Evolutionary conservation across 2,888 invertebrate species (phyloP).

Genomic region (Oscheius sp.): DNA sequence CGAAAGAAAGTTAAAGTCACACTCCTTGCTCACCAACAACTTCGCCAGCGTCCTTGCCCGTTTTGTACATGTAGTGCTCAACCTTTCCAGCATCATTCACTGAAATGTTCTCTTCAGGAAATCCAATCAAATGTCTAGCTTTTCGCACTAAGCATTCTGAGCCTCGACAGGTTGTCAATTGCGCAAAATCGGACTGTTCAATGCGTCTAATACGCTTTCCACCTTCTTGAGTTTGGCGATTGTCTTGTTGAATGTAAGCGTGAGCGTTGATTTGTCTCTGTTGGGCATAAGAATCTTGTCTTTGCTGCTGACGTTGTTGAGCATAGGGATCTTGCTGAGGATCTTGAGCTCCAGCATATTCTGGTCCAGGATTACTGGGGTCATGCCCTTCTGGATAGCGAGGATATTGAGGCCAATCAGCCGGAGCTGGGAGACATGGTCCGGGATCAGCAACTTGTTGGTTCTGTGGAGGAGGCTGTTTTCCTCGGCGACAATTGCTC

Average conservation of each 20-base stretch:
- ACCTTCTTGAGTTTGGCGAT: slow-evolving; percentile 33
- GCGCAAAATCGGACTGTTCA: slow-evolving; percentile 15
- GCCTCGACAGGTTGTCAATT: neutral
- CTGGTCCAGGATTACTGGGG: slow-evolving; percentile 15
- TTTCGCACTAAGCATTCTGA: neutral
- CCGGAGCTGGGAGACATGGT: slow-evolving; percentile 30
- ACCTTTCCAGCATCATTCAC: slow-evolving; percentile 45
- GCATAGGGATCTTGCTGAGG: slow-evolving; percentile 5
- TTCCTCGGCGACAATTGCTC: slow-evolving; percentile 17
- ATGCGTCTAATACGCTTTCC: neutral
- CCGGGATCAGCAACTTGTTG: neutral
- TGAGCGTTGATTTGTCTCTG: slow-evolving; percentile 15
- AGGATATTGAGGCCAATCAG: slow-evolving; percentile 33
- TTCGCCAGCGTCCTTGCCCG: slow-evolving; percentile 43
- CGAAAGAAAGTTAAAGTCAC: neutral
- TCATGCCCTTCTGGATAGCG: slow-evolving; percentile 28
- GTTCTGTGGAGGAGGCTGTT: slow-evolving; percentile 6
- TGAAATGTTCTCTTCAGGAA: slow-evolving; percentile 45
- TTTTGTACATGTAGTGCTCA: slow-evolving; percentile 50
- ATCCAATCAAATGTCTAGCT: neutral
- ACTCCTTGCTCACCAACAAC: slow-evolving; percentile 39
- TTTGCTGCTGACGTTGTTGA: slow-evolving; percentile 7
- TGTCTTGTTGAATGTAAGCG: slow-evolving; percentile 22
- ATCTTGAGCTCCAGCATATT: slow-evolving; percentile 2
- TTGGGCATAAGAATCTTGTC: neutral